These are phyloP conservation scores for Callosobruchus maculatus DNA, from an alignment of 2,888 invertebrate species.

Conservation along the genomic window DNA sequence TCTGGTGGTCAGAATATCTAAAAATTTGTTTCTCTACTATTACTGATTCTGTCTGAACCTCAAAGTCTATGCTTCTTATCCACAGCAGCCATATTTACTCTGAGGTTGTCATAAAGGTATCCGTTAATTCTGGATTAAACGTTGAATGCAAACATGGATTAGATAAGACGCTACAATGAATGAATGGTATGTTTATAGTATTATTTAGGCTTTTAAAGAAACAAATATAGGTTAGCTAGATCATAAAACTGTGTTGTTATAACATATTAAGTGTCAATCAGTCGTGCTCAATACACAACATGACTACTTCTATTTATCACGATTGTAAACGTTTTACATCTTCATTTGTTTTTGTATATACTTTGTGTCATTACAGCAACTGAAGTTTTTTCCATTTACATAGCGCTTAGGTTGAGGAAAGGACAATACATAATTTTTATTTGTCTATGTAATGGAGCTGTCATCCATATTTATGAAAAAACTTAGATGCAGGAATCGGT, in stretches of 20 bases:
- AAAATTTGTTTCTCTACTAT: no score
- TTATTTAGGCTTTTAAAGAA: constrained; percentile 45
- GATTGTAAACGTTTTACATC: constrained; percentile 44
- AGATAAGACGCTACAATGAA: constrained; percentile 11
- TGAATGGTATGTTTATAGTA: constrained; percentile 45
- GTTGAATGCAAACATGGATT: neutral
- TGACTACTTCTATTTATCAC: constrained; percentile 44
- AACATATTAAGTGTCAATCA: constrained; percentile 49
- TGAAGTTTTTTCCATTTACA: neutral
- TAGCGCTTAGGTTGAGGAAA: neutral
- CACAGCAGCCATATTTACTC: neutral
- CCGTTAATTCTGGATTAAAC: neutral
- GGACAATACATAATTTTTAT: neutral
- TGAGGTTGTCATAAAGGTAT: neutral
- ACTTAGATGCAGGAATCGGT: neutral
- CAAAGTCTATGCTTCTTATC: neutral
- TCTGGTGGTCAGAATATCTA: no score
- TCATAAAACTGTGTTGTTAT: constrained; percentile 51
- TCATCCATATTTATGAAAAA: constrained; percentile 6
- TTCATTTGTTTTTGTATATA: constrained; percentile 32
- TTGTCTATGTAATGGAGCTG: constrained; percentile 1
- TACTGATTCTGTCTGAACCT: no score
- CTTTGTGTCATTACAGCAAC: constrained; percentile 9
- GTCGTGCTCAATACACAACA: constrained; percentile 50
- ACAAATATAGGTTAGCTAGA: constrained; percentile 51